phyloP scores from a whole-genome alignment of 2,888 invertebrate species.

The Hemithea aestivaria region DNA sequence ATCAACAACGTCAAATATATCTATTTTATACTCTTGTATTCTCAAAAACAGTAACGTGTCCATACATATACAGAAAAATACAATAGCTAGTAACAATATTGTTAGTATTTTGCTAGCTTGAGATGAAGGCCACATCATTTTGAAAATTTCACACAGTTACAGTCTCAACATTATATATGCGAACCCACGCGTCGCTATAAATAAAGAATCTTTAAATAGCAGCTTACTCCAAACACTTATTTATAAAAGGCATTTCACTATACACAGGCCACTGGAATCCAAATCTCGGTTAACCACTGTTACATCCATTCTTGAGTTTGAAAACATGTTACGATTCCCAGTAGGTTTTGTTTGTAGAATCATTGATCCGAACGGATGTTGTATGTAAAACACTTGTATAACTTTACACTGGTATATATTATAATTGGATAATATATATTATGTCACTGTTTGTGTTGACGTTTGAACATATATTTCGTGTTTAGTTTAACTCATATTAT shows the following conservation, averaged over 20 bases:
- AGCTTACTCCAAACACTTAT: slow-evolving; percentile 9
- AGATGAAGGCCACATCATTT: slow-evolving; percentile 86
- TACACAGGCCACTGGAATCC: not conserved
- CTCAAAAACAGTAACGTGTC: slow-evolving; percentile 85
- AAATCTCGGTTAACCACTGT: no score
- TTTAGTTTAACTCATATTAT: slow-evolving; percentile 2
- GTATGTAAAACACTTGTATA: slow-evolving; percentile 14
- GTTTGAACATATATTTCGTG: no score
- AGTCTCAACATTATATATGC: slow-evolving; percentile 11
- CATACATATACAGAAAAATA: slow-evolving; percentile 85
- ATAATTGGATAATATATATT: no score
- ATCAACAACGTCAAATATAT: slow-evolving; percentile 48
- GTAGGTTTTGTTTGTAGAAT: slow-evolving; percentile 19
- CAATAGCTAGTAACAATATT: slow-evolving; percentile 73
- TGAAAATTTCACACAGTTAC: slow-evolving; percentile 23
- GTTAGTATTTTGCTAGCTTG: slow-evolving; percentile 85
- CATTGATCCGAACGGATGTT: slow-evolving; percentile 12
- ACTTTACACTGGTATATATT: slow-evolving; percentile 2
- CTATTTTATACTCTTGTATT: slow-evolving; percentile 83
- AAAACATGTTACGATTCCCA: slow-evolving; percentile 12
- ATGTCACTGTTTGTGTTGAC: no score
- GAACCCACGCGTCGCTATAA: slow-evolving; percentile 14
- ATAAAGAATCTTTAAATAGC: slow-evolving; percentile 17
- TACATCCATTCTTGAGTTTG: not conserved
- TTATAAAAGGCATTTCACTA: slow-evolving; percentile 9